Base-by-base conservation (phyloP, 2,797 vertebrate species). In the Melanotaenia boesemani region DNA sequence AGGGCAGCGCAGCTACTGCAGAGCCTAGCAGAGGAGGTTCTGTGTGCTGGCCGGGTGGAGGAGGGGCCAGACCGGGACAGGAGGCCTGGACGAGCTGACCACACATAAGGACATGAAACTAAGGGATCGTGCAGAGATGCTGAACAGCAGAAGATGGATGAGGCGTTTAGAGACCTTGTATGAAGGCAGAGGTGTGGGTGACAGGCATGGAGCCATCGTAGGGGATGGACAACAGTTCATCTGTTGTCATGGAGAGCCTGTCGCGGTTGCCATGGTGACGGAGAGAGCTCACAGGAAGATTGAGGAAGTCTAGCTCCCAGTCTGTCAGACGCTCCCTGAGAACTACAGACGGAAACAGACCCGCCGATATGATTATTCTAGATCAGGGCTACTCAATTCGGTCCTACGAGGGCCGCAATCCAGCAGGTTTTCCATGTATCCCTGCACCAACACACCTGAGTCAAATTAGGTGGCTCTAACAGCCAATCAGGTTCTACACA, bases 221-320 rank as follows among this genome's bases (percentile, higher is more conserved):
- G 0, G 97, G 96, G 36, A 96, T 89, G 4, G 85, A 85, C 72
- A 98, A 81, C 0, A 98, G 92, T 74, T 98, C 96, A 26, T 98
- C 96, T 0, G 97, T 98, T 0, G 95, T 96, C 72, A 98, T 91
- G 36, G 96, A 97, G 15, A 95, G 46, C 6, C 87, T 81, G 65
- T 97, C 96, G 0, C 80, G 56, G 61, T 96, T 95, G 73, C 67
- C 32, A 9, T 66, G 48, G 39, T 63, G 84, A 82, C 58, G 64
- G 12, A 63, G 81, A 54, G 89, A 91, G 64, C 90, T 88, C 61
- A 80, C 63, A 0, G 86, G 90, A 7, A 94, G 85, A n/a, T 84
- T 89, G 37, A 94, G 81, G 73, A 91, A 91, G 84, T 92, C 81
- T 70, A 95, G 71, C 78, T 95, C 94, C 48, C 63, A 63, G n/a